These are phyloP conservation scores for Caenorhabditis sinica DNA, from an alignment of 2,888 invertebrate genomes.

Conservation along the genomic window DNA sequence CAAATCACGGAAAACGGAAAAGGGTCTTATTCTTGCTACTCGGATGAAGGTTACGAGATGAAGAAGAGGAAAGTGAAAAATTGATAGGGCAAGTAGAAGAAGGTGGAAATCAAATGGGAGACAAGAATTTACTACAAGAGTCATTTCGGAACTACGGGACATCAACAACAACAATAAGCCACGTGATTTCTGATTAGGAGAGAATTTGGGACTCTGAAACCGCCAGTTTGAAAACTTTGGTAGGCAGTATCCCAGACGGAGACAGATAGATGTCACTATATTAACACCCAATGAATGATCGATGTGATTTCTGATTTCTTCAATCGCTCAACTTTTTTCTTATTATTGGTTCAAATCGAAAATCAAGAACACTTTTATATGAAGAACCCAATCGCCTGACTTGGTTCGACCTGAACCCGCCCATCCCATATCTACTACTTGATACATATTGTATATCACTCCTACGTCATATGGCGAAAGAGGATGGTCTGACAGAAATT, in stretches of 20 bases:
- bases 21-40: slow-evolving; percentile 22
- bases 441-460: slow-evolving; percentile 13
- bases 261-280: slow-evolving; percentile 9
- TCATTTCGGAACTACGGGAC: slow-evolving; percentile 19
- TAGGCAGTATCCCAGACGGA: neutral
- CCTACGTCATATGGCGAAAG: slow-evolving; percentile 9
- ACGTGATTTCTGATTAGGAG: slow-evolving; percentile 30
- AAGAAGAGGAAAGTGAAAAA: slow-evolving; percentile 43
- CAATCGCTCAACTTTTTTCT: neutral
- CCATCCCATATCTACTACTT: slow-evolving; percentile 30
- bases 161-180: slow-evolving; percentile 15
- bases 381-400: slow-evolving; percentile 49
- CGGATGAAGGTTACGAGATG: slow-evolving; percentile 13
- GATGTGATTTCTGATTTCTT: slow-evolving; percentile 50
- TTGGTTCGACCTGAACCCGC: slow-evolving; percentile 56
- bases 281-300: slow-evolving; percentile 27
- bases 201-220: neutral
- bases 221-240: too few relatives aligned
- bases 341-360: slow-evolving; percentile 28
- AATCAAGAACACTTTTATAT: slow-evolving; percentile 44
- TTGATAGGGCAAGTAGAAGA: slow-evolving; percentile 28
- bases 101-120: neutral
- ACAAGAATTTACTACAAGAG: slow-evolving; percentile 15
- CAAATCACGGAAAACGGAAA: slow-evolving; percentile 55
- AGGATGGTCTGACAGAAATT: neutral